Evolutionary conservation across 2,113 vertebrate genomes (phyloP).

Genomic region (Rhabdomys dilectus): DNA sequence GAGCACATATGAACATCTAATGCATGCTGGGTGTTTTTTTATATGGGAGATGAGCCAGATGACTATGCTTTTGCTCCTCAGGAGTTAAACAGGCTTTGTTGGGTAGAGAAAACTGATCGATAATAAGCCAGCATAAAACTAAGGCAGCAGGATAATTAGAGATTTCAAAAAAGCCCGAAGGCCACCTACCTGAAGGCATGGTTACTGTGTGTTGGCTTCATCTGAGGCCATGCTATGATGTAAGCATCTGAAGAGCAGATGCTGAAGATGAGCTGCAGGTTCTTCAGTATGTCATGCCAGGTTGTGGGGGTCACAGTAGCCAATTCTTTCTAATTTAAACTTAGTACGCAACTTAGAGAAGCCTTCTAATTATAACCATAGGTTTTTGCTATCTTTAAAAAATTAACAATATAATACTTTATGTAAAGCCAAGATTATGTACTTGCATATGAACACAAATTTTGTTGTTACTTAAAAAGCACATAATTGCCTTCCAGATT

Average conservation of each 20-base stretch:
- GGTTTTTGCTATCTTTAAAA: not conserved
- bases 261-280: not conserved
- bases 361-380: not conserved
- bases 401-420: conserved; percentile 9
- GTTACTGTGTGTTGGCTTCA: too few species aligned
- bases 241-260: not conserved
- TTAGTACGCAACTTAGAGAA: not conserved
- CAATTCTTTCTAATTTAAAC: not conserved
- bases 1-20: not conserved
- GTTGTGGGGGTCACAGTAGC: not conserved
- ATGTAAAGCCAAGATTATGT: not conserved
- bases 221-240: not conserved
- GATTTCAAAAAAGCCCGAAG: not conserved
- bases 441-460: not conserved
- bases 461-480: conserved; percentile 31
- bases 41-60: not conserved
- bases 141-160: not conserved
- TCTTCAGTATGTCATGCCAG: not conserved
- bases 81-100: not conserved
- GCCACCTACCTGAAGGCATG: not conserved
- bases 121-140: not conserved
- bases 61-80: not conserved
- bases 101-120: not conserved
- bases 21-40: not conserved
- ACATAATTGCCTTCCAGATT: not conserved